Evolutionary conservation across 2,113 vertebrate genomes (phyloP).

Genomic region (Oncorhynchus kisutch): DNA sequence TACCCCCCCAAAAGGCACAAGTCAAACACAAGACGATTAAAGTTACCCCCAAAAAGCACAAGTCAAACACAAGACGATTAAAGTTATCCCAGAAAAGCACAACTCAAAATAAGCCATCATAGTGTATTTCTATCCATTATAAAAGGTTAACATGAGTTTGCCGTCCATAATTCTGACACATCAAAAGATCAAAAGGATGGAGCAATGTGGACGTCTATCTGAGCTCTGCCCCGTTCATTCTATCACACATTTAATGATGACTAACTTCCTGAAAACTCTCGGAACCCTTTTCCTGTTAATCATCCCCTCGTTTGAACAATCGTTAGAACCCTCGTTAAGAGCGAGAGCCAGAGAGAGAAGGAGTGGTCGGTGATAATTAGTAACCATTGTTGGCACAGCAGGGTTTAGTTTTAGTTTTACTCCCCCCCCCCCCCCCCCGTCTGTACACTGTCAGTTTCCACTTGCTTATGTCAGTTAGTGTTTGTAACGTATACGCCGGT

Average conservation of each 20-base stretch:
- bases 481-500: too few species aligned
- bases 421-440: neutral
- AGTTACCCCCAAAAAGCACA: too few species aligned
- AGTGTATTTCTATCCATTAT: neutral
- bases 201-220: neutral
- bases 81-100: neutral
- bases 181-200: neutral
- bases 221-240: neutral
- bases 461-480: neutral
- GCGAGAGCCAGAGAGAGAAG: constrained; percentile 19
- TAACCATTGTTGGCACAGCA: constrained; percentile 14
- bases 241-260: neutral
- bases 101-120: neutral
- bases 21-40: too few species aligned
- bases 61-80: too few species aligned
- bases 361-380: constrained; percentile 17
- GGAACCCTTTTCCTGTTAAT: constrained; percentile 18
- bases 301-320: neutral
- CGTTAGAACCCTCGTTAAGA: constrained; percentile 9
- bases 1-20: too few species aligned
- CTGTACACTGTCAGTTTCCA: neutral
- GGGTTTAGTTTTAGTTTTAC: constrained; percentile 9
- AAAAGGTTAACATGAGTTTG: neutral
- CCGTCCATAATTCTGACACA: neutral
- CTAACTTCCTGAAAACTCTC: constrained; percentile 7